phyloP scores from a whole-genome alignment of 2,113 vertebrate genomes.

The Clarias gariepinus region DNA sequence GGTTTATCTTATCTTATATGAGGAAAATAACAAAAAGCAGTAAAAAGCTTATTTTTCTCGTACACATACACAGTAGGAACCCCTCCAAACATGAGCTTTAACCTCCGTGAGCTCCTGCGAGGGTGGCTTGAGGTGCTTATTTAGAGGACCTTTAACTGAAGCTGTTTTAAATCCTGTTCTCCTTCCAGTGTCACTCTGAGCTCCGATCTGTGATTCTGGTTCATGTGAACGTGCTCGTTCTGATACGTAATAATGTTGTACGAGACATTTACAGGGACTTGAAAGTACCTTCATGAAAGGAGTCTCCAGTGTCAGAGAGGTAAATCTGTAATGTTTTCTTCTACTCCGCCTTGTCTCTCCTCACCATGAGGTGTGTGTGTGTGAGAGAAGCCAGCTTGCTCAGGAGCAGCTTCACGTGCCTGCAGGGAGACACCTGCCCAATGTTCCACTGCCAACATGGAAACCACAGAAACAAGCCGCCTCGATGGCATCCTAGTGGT shows the following conservation, averaged over 20 bases:
- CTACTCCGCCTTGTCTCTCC: neutral
- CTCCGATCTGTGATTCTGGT: neutral
- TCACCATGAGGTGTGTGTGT: neutral
- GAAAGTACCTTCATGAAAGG: neutral
- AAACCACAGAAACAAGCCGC: neutral
- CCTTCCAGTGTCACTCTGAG: neutral
- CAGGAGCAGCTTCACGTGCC: constrained; percentile 11
- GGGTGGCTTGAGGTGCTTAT: neutral
- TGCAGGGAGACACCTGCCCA: constrained; percentile 38
- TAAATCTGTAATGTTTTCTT: neutral
- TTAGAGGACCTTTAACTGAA: neutral
- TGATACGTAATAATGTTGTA: too few species aligned
- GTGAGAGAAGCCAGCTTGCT: constrained; percentile 5
- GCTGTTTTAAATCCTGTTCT: neutral
- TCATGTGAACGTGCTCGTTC: too few species aligned
- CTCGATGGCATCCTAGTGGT: neutral
- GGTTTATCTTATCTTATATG: too few species aligned
- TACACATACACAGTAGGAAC: too few species aligned
- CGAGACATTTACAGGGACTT: neutral
- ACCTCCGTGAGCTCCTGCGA: neutral
- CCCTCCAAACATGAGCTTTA: too few species aligned
- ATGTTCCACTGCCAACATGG: constrained; percentile 16
- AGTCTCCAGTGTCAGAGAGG: neutral
- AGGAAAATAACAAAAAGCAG: too few species aligned
- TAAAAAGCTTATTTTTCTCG: too few species aligned